phyloP scores from a whole-genome alignment of 1,140 invertebrate species.

The Theocolax elegans region DNA sequence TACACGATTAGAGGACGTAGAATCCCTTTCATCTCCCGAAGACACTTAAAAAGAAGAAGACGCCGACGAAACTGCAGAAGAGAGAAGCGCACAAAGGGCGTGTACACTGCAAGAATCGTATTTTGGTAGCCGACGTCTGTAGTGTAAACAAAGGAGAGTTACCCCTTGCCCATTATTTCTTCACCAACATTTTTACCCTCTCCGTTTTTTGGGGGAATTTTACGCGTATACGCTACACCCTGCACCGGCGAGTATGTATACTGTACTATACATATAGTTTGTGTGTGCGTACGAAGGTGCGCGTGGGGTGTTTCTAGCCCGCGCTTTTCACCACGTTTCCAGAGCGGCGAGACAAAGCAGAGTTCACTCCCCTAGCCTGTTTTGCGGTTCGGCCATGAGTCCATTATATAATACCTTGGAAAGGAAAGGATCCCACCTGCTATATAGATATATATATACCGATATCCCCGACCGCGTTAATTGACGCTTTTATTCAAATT shows the following conservation, averaged over 20 bases:
- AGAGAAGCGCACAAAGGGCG: too few species aligned
- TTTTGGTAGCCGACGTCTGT: conserved; percentile 27
- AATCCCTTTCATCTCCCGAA: too few species aligned
- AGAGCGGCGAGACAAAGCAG: background rate
- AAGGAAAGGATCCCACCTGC: too few species aligned
- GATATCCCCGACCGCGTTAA: background rate
- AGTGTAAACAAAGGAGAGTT: conserved; percentile 29
- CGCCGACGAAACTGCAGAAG: background rate
- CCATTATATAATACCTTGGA: too few species aligned
- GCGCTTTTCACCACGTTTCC: conserved; percentile 5
- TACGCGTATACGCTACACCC: background rate
- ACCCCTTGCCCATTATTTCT: background rate
- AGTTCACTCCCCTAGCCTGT: too few species aligned
- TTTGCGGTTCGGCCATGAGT: too few species aligned
- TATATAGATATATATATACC: too few species aligned
- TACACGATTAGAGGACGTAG: too few species aligned
- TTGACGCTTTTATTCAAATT: conserved; percentile 31
- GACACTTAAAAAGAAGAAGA: background rate
- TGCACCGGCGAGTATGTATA: background rate
- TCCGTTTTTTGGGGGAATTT: background rate
- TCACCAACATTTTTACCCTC: background rate
- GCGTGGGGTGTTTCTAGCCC: background rate
- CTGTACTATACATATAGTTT: too few species aligned
- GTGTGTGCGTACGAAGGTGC: background rate
- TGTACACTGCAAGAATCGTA: too few species aligned